Conservation (phyloP, 2,888 invertebrate species). For the Zeuzera pyrina region DNA sequence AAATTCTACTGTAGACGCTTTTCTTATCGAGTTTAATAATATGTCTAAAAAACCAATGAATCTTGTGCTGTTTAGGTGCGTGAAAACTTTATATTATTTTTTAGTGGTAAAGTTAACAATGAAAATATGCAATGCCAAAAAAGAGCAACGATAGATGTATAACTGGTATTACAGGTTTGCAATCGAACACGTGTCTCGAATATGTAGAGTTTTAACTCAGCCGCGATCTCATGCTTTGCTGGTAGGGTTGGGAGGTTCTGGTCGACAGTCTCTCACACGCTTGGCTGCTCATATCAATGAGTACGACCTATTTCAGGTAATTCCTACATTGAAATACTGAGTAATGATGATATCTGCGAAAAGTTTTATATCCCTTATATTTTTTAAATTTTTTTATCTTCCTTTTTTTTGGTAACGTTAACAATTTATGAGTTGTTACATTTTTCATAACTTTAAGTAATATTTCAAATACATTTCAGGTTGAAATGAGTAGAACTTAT, state of each 20-base stretch:
- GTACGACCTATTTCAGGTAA: constrained; percentile 84
- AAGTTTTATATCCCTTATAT: too few species aligned
- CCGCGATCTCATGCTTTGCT: constrained; percentile 92
- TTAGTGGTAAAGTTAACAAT: too few species aligned
- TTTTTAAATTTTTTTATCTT: too few species aligned
- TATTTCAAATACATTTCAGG: constrained; percentile 63
- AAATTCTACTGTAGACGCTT: constrained; percentile 87
- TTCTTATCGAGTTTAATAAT: constrained; percentile 92
- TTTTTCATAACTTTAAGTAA: too few species aligned
- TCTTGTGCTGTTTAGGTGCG: constrained; percentile 87
- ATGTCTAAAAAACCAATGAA: constrained; percentile 98
- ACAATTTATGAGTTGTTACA: too few species aligned
- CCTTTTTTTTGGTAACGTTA: too few species aligned
- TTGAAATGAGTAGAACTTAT: constrained; percentile 92
- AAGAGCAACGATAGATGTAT: too few species aligned
- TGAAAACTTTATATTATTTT: too few species aligned
- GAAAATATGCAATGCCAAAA: too few species aligned
- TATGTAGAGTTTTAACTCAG: constrained; percentile 92
- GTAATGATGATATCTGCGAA: too few species aligned
- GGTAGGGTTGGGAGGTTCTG: constrained; percentile 95
- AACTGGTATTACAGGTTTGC: constrained; percentile 94
- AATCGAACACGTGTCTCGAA: constrained; percentile 92
- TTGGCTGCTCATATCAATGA: constrained; percentile 95
- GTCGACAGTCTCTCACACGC: constrained; percentile 91
- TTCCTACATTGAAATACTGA: too few species aligned